Conservation (phyloP, 1,140 invertebrate genomes). For the Ceratitis capitata region DNA sequence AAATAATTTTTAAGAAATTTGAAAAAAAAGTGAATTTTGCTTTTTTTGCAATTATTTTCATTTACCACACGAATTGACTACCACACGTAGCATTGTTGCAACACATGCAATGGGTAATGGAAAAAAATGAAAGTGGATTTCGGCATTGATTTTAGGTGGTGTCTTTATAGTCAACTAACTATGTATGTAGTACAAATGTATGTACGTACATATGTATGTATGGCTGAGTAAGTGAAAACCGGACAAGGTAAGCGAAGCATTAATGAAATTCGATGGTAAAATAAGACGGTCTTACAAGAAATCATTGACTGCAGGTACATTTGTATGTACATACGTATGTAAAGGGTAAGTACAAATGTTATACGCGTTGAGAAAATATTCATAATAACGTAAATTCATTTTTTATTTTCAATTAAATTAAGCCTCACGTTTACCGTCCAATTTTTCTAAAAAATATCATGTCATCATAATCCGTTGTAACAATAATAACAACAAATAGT, state of each 20-base stretch:
- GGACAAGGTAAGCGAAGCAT: background rate
- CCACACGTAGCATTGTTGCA: too few species aligned
- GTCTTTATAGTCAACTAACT: background rate
- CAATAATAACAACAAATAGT: too few species aligned
- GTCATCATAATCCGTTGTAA: too few species aligned
- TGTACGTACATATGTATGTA: background rate
- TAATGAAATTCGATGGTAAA: background rate
- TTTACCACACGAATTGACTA: background rate
- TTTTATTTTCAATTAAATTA: too few species aligned
- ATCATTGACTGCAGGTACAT: background rate
- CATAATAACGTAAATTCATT: too few species aligned
- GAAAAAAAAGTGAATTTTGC: background rate
- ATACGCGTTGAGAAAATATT: too few species aligned
- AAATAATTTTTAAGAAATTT: background rate
- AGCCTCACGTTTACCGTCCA: too few species aligned
- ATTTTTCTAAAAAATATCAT: too few species aligned
- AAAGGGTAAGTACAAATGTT: too few species aligned
- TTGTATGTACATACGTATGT: background rate
- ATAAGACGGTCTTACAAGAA: background rate
- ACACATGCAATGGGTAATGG: background rate
- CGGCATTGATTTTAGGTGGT: background rate
- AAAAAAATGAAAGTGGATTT: conserved; percentile 12
- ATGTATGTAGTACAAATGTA: background rate
- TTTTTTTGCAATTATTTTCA: conserved; percentile 22
- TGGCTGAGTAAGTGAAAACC: too few species aligned